Conservation (phyloP, 2,113 vertebrate species). For the Periophthalmus modestus region DNA sequence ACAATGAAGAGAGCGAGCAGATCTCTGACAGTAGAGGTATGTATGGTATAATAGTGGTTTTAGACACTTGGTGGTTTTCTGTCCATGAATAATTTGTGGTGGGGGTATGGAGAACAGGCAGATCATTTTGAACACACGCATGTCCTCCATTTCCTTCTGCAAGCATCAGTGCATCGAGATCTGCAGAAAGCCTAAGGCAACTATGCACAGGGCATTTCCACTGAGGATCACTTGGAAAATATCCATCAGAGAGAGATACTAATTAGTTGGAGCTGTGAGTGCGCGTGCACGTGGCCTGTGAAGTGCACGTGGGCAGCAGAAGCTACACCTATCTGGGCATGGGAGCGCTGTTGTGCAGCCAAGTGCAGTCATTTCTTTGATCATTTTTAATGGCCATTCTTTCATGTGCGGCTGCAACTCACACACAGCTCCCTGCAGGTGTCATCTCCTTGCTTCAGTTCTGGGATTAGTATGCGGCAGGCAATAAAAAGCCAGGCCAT, state of each 20-base stretch:
- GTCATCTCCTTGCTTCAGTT: constrained; percentile 81
- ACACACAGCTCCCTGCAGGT: constrained; percentile 78
- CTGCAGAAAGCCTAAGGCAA: constrained; percentile 71
- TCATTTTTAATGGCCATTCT: constrained; percentile 82
- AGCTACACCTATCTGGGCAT: constrained; percentile 68
- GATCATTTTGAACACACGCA: constrained; percentile 64
- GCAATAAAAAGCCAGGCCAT: constrained; percentile 78
- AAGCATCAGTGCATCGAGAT: constrained; percentile 60
- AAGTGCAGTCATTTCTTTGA: constrained; percentile 81
- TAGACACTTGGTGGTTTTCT: constrained; percentile 55
- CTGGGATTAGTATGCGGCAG: constrained; percentile 80
- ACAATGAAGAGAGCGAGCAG: neutral
- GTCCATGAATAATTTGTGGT: constrained; percentile 69
- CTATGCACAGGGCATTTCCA: constrained; percentile 71
- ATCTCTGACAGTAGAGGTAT: neutral
- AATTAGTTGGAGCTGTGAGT: constrained; percentile 63
- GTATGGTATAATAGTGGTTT: constrained; percentile 21
- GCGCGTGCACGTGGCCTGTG: neutral
- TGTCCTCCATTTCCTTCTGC: constrained; percentile 71
- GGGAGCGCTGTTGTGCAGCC: constrained; percentile 71
- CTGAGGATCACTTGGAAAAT: constrained; percentile 70
- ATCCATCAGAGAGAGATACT: constrained; percentile 71
- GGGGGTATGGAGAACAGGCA: constrained; percentile 55
- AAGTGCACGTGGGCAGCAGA: constrained; percentile 43
- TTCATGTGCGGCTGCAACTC: constrained; percentile 76